Evolutionary conservation across 2,888 invertebrate genomes (phyloP).

Genomic region (Trissolcus brochymenae): DNA sequence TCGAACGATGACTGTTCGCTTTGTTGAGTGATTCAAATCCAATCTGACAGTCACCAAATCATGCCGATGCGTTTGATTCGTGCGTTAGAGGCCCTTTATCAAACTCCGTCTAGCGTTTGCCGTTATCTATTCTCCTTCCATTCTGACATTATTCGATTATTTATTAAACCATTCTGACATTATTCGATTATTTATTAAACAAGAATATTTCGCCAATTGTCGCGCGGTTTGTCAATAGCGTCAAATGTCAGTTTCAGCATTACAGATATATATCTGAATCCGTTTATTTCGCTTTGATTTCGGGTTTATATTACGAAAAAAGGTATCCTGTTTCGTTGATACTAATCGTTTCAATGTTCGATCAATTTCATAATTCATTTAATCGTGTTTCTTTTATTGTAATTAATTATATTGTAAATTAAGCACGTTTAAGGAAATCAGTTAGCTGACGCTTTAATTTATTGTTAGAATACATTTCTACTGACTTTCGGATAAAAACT

Average conservation of each 20-base stretch:
- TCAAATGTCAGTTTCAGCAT: constrained; percentile 44
- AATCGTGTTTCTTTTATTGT: too few species aligned
- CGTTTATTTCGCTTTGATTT: constrained; percentile 21
- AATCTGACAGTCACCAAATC: constrained; percentile 32
- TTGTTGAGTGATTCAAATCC: constrained; percentile 18
- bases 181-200: constrained; percentile 46
- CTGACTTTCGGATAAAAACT: too few species aligned
- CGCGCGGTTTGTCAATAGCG: constrained; percentile 41
- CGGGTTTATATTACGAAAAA: constrained; percentile 21
- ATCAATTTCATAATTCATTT: too few species aligned
- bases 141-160: constrained; percentile 43
- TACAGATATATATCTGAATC: background rate
- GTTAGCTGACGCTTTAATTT: too few species aligned
- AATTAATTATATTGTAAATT: too few species aligned
- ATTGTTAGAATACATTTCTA: too few species aligned
- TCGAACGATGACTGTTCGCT: constrained; percentile 19
- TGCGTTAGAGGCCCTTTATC: constrained; percentile 29
- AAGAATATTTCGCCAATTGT: constrained; percentile 43
- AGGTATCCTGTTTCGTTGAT: background rate
- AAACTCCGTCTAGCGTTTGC: constrained; percentile 35
- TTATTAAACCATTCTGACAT: constrained; percentile 42
- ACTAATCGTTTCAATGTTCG: background rate
- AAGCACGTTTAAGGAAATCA: too few species aligned
- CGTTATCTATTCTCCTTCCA: constrained; percentile 33
- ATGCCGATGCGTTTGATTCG: constrained; percentile 35